Conservation (phyloP, 2,797 vertebrate species). For the Crocidura indochinensis region DNA sequence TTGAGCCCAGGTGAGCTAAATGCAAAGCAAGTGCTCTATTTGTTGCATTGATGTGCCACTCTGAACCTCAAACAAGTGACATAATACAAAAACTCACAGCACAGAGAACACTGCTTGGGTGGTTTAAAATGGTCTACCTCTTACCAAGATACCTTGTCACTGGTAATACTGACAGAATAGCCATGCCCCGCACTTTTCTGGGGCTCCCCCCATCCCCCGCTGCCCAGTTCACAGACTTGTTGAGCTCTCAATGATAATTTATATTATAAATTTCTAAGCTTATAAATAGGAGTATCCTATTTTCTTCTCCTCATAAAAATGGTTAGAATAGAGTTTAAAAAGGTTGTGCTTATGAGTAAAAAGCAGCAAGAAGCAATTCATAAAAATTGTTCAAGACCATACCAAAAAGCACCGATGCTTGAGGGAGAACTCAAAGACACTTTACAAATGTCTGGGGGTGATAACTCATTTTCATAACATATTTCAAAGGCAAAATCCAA, state of each 20-base stretch:
- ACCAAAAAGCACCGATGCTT: background rate
- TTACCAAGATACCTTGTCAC: background rate
- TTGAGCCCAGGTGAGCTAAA: no score
- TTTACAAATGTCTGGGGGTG: background rate
- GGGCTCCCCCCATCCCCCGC: background rate
- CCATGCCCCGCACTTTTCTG: background rate
- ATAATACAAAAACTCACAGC: background rate
- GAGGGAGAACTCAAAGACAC: background rate
- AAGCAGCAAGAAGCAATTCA: conserved; percentile 10
- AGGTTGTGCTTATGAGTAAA: background rate
- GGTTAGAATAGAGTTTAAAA: background rate
- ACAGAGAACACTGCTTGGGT: background rate
- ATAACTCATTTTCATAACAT: background rate
- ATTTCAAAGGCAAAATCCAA: conserved; percentile 22
- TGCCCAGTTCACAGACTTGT: background rate
- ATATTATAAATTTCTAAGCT: background rate
- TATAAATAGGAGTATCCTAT: background rate
- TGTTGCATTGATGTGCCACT: background rate
- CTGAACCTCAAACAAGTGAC: background rate
- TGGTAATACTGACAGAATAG: accelerated
- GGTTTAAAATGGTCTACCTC: background rate
- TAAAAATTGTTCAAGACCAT: background rate
- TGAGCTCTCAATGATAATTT: conserved; percentile 24
- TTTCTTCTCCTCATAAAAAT: conserved; percentile 18
- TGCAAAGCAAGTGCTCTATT: no score